Evolutionary conservation across 1,140 invertebrate species (phyloP).

Genomic region (Brachionus rotundiformis): DNA sequence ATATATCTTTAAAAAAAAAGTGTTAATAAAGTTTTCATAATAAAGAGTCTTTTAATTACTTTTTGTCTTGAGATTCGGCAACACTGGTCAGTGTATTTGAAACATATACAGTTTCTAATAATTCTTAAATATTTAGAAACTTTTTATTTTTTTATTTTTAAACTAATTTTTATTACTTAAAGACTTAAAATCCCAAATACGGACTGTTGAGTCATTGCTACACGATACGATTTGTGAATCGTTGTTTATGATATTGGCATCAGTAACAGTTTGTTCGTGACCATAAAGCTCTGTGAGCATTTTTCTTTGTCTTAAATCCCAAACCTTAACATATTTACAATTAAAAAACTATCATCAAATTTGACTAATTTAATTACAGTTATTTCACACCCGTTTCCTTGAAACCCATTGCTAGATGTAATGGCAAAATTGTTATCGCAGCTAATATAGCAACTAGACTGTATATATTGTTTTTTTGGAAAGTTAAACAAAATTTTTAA

Average conservation of each 20-base stretch:
- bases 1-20: neutral
- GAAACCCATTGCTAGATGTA: slow-evolving; percentile 62
- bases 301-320: slow-evolving; percentile 25
- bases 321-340: neutral
- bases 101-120: neutral
- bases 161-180: no score
- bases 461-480: slow-evolving; percentile 62
- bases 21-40: no score
- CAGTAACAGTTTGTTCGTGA: slow-evolving; percentile 33
- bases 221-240: slow-evolving; percentile 37
- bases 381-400: slow-evolving; percentile 63
- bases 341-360: neutral
- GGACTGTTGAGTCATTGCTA: slow-evolving; percentile 48
- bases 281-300: slow-evolving; percentile 30
- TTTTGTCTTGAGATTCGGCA: slow-evolving; percentile 6
- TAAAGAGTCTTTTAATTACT: no score
- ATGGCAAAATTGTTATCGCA: slow-evolving; percentile 57
- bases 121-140: neutral
- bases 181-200: slow-evolving; percentile 40
- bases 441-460: slow-evolving; percentile 61
- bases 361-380: slow-evolving; percentile 56
- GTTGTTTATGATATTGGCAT: slow-evolving; percentile 24
- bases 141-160: no score
- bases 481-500: slow-evolving; percentile 58
- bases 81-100: slow-evolving; percentile 6